Evolutionary conservation across 2,888 invertebrate genomes (phyloP), one percentile per base, ranked within the genome.

Genomic region (Nomada hirtipes): DNA sequence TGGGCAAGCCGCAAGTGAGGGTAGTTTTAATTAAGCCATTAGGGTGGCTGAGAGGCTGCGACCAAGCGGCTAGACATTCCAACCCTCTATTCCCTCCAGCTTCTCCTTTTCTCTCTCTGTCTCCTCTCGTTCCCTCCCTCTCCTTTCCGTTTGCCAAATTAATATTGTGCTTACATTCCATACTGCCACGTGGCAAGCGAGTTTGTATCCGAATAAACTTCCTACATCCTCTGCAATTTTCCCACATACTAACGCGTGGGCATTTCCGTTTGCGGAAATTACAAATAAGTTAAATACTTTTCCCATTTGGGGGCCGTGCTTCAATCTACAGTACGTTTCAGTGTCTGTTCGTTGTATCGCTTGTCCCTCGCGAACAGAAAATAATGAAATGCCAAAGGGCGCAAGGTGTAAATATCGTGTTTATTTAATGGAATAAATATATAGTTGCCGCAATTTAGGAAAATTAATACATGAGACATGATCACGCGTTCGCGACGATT

Each of bases 1-100:
- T 82, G 85, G 79, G 76, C 80, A 86, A 83, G 83, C 82, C 79
- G 84, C 87, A 86, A 85, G 86, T 83, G 89, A 92, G 93, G 92
- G 93, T 93, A 90, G 92, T 92, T 93, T 93, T 93, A 93, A 93
- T 93, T 93, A 93, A 93, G 93, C 92, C 92, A 93, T 93, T 93
- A 93, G 91, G 92, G 91, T 90, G 91, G 91, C 91, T 92, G 91
- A 91, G 92, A 91, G 92, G 89, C 83, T 89, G 83, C 89, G 86
- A 84, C 77, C 88, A 83, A 86, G 73, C 87, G 87, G 80, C 90
- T 88, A 91, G 91, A 89, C 90, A 88, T 89, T 87, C 88, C 84
- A 67, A 79, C 84, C 86, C 82, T 69, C 85, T 86, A 77, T 85
- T 61, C 74, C 72, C 44, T 63, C 85, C 78, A 36, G 83, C 65